These are phyloP conservation scores for Podarcis siculus DNA, from an alignment of 2,797 vertebrate genomes.

Conservation along the genomic window DNA sequence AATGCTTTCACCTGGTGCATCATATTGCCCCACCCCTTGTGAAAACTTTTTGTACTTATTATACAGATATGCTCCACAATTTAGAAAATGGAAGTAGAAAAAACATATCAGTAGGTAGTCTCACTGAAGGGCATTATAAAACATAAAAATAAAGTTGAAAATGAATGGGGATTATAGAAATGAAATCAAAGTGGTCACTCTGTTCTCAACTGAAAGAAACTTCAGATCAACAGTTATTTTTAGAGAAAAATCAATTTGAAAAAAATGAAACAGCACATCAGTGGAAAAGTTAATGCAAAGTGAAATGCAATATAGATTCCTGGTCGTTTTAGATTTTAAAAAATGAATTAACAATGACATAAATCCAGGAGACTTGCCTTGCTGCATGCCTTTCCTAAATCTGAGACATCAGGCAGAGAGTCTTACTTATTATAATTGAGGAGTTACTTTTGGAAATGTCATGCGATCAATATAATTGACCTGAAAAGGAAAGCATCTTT, in stretches of 20 bases:
- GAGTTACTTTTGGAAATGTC: constrained; percentile 61
- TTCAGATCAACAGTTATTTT: constrained; percentile 56
- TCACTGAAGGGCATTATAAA: background rate
- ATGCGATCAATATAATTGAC: constrained; percentile 60
- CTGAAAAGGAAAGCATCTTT: constrained; percentile 48
- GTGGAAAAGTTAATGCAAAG: constrained; percentile 65
- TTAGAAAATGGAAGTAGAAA: background rate
- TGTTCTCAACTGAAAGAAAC: constrained; percentile 58
- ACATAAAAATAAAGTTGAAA: background rate
- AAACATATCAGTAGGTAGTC: background rate
- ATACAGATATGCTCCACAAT: background rate
- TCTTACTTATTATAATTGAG: constrained; percentile 57
- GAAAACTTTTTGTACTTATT: background rate
- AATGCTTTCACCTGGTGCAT: background rate
- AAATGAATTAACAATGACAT: constrained; percentile 69
- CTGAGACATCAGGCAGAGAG: constrained; percentile 54
- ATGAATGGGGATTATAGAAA: background rate
- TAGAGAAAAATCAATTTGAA: constrained; percentile 61
- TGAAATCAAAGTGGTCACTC: background rate
- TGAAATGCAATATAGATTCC: constrained; percentile 49
- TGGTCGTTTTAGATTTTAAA: constrained; percentile 55
- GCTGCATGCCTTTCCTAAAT: constrained; percentile 40
- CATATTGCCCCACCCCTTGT: background rate
- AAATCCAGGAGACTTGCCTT: constrained; percentile 53
- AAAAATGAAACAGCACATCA: constrained; percentile 43